Evolutionary conservation across 2,113 vertebrate species (phyloP), one percentile per base, ranked within the genome.

Genomic region (Mixornis gularis): DNA sequence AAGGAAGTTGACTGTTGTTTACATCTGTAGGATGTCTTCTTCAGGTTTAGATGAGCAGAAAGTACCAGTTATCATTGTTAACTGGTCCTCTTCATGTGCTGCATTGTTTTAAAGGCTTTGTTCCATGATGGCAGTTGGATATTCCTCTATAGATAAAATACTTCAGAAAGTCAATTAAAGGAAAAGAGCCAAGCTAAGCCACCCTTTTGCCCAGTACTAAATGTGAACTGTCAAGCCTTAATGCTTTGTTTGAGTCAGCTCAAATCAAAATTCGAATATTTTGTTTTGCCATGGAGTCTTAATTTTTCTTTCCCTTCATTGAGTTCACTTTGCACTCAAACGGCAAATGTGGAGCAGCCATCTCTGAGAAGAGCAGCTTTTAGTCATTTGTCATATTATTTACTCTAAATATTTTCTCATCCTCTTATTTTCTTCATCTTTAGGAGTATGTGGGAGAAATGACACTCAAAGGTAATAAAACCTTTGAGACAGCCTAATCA

Each of bases 371-470:
- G 55, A 82, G 38, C 55, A 71, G 38, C 58, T 76, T 65, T 82
- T 65, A 72, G 62, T 82, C 32, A 55, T 36, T 58, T 71, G 17
- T 66, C 16, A 0, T 64, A 65, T 30, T 83, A 66, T 59, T 87
- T 91, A 77, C 34, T 59, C 11, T 41, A 65, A 85, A 52, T 82
- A 82, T 41, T 84, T 41, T 88, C 83, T 94, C 12, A 81, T 68
- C 64, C 30, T 94, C 65, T 77, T 82, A 77, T 85, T 93, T 92
- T 89, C 81, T 93, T 95, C 64, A 56, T 78, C 89, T 94, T 87
- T n/a, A 95, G 92, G 87, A 85, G 18, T 93, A 52, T 92, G 40
- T 96, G 85, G 89, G 91, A 95, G 71, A 77, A 94, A 74, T 95
- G 71, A 89, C 40, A 83, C 79, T 95, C 85, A 92, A 80, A 91